Evolutionary conservation across 1,140 invertebrate genomes (phyloP).

Genomic region (Brachystomella parvula): DNA sequence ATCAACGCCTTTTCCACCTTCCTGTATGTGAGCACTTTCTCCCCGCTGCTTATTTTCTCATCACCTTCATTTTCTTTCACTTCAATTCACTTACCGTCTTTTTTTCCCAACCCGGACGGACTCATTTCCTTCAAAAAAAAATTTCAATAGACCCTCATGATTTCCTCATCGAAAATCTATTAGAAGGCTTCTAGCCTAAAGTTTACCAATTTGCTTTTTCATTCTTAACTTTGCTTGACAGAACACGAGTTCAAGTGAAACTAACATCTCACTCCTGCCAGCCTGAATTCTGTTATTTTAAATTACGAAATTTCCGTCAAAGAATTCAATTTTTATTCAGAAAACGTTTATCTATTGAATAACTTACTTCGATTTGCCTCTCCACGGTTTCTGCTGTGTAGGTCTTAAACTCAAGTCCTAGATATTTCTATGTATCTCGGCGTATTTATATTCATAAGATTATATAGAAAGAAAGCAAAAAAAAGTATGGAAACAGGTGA

Average conservation of each 20-base stretch:
- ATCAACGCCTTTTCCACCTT: not conserved
- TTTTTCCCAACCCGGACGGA: not conserved
- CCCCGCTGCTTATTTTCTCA: not conserved
- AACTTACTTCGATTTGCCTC: too few relatives aligned
- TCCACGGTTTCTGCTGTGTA: too few relatives aligned
- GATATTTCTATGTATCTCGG: too few relatives aligned
- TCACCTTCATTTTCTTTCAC: not conserved
- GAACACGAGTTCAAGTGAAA: not conserved
- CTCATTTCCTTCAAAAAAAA: not conserved
- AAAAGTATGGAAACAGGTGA: not conserved
- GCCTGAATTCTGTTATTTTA: not conserved
- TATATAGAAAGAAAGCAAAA: not conserved
- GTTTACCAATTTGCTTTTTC: not conserved
- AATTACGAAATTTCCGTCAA: not conserved
- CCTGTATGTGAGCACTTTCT: too few relatives aligned
- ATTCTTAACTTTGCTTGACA: not conserved
- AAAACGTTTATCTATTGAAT: too few relatives aligned
- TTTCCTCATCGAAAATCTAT: slow-evolving; percentile 4
- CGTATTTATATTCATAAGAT: not conserved
- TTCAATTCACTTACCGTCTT: not conserved
- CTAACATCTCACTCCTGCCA: not conserved
- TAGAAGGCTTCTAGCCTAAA: not conserved
- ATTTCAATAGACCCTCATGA: slow-evolving; percentile 8
- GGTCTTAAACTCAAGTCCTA: too few relatives aligned
- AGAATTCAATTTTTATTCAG: not conserved